phyloP scores from a whole-genome alignment of 2,113 vertebrate species.

The Craseonycteris thonglongyai region DNA sequence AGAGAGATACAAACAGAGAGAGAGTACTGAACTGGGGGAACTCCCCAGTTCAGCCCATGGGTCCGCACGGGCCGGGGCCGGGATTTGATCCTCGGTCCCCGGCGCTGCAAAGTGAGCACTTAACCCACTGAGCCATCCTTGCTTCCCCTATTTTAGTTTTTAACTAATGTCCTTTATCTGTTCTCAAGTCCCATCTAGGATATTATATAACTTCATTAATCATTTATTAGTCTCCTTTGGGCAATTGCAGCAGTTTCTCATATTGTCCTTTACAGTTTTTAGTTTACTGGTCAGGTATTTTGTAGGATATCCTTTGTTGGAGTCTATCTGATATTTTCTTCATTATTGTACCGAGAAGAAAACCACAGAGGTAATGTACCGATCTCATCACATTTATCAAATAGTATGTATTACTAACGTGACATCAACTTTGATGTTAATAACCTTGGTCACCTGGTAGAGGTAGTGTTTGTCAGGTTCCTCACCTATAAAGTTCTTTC shows the following conservation, averaged over 20 bases:
- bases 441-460: not conserved
- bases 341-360: not conserved
- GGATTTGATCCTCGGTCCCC: too few species aligned
- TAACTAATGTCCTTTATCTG: not conserved
- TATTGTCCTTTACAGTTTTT: not conserved
- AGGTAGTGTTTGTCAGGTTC: not conserved
- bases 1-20: too few species aligned
- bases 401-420: not conserved
- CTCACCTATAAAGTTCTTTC: not conserved
- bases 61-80: too few species aligned
- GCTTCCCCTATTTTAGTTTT: not conserved
- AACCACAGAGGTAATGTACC: not conserved
- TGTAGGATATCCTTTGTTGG: not conserved
- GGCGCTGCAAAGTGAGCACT: too few species aligned
- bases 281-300: not conserved
- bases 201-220: not conserved
- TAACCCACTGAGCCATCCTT: too few species aligned
- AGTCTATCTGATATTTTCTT: not conserved
- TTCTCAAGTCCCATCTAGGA: not conserved
- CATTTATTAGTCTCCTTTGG: not conserved
- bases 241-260: not conserved
- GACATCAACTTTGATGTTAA: not conserved
- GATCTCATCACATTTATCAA: not conserved
- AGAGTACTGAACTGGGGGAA: too few species aligned
- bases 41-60: too few species aligned